These are phyloP conservation scores for Drosophila varians DNA, from an alignment of 1,140 invertebrate genomes.

Conservation along the genomic window DNA sequence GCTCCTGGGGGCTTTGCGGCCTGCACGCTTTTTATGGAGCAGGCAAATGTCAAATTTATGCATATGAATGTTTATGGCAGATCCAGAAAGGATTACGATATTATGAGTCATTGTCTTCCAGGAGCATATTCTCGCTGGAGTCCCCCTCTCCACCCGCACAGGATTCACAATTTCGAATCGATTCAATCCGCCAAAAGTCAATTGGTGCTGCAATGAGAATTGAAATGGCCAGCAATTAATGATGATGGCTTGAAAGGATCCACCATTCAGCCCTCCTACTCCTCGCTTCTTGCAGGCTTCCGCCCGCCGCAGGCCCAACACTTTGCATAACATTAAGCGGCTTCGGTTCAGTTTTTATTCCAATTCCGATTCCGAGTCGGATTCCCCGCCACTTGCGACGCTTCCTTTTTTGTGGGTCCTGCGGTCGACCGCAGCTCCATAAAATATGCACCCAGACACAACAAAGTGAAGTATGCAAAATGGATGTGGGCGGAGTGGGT, in stretches of 20 bases:
- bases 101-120: neutral
- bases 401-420: conserved; percentile 34
- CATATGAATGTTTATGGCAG: conserved; percentile 50
- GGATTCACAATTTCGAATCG: neutral
- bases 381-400: conserved; percentile 11
- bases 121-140: neutral
- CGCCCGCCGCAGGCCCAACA: conserved; percentile 68
- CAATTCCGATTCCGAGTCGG: conserved; percentile 32
- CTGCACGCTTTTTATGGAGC: conserved; percentile 42
- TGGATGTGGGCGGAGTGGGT: neutral
- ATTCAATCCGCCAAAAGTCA: conserved; percentile 51
- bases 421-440: conserved; percentile 71
- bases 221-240: conserved; percentile 80
- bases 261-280: neutral
- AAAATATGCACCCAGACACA: conserved; percentile 76
- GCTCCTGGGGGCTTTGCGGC: conserved; percentile 23
- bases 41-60: conserved; percentile 53
- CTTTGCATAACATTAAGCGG: conserved; percentile 80
- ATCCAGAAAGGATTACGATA: conserved; percentile 26
- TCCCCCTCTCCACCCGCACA: conserved; percentile 5
- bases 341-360: conserved; percentile 53
- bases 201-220: conserved; percentile 76
- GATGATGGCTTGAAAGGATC: conserved; percentile 50
- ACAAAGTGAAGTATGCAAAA: conserved; percentile 74
- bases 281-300: conserved; percentile 19